A percentile compares a stretch with the other conserved stretches of the same genome.
Conservation (phyloP, 23 tunicate species). For the Halocynthia roretzi region DNA sequence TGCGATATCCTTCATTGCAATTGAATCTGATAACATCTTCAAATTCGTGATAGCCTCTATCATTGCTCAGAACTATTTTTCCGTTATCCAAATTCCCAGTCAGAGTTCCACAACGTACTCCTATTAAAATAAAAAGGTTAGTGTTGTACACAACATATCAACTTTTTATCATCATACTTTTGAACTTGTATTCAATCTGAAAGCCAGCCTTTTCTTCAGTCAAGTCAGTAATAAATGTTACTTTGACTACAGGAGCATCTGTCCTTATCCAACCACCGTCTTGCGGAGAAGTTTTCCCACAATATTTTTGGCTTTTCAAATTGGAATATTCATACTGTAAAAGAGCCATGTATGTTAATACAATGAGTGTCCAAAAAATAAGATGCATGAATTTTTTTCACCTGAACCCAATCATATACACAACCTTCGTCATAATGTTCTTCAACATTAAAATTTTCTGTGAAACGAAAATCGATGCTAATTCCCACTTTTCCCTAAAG, state of each 20-base stretch:
- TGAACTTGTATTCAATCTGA: slow-evolving; percentile 45
- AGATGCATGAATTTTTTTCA: background rate
- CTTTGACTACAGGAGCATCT: slow-evolving; percentile 18
- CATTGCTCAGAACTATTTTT: slow-evolving; percentile 7
- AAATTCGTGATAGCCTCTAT: slow-evolving; percentile 31
- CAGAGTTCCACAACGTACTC: slow-evolving; percentile 30
- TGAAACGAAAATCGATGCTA: slow-evolving; percentile 15
- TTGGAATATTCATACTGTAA: slow-evolving; percentile 12
- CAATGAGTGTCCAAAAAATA: background rate
- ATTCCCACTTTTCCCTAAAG: slow-evolving; percentile 21
- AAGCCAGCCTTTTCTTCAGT: slow-evolving; percentile 50
- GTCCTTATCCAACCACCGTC: slow-evolving; percentile 55
- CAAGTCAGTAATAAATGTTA: slow-evolving; percentile 52
- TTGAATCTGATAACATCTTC: slow-evolving; percentile 34
- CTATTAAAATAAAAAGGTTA: slow-evolving; percentile 18
- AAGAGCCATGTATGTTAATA: background rate
- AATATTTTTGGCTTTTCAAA: slow-evolving; percentile 14
- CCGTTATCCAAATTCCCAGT: slow-evolving; percentile 33
- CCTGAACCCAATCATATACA: slow-evolving; percentile 27
- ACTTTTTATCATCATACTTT: slow-evolving; percentile 21
- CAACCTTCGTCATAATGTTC: slow-evolving; percentile 23
- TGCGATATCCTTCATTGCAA: slow-evolving; percentile 34
- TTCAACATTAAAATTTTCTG: slow-evolving; percentile 6
- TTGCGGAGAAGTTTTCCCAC: slow-evolving; percentile 41
- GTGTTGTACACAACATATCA: no score